Evolutionary conservation across 1,140 invertebrate genomes (phyloP).

Genomic region (Conus ventricosus): DNA sequence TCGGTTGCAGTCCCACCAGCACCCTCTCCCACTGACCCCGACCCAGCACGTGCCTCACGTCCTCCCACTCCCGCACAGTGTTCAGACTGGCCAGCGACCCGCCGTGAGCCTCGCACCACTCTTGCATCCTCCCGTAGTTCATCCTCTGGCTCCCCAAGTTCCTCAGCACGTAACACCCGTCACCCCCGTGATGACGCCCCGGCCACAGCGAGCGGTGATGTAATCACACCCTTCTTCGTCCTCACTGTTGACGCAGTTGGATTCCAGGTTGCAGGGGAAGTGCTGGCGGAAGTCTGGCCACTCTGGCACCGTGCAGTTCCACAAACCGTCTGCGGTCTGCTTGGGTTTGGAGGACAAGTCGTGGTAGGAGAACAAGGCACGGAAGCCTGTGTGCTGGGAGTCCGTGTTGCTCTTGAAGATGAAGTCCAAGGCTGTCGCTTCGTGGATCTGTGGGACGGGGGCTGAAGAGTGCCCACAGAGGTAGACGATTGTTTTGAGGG

Average conservation of each 20-base stretch:
- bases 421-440: not conserved
- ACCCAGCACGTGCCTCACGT: not conserved
- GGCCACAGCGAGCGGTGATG: not conserved
- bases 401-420: not conserved
- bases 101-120: not conserved
- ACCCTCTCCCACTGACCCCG: not conserved
- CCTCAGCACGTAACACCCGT: not conserved
- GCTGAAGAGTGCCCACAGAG: not conserved
- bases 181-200: not conserved
- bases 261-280: conserved; percentile 23
- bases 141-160: not conserved
- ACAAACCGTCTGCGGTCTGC: not conserved
- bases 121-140: not conserved
- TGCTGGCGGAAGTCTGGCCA: conserved; percentile 15
- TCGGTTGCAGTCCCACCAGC: not conserved
- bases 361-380: conserved; percentile 10
- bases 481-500: not conserved
- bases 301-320: conserved; percentile 31
- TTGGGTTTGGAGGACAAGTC: not conserved
- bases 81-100: conserved; percentile 2
- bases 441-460: not conserved
- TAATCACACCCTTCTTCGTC: conserved; percentile 10
- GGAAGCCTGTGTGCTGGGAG: not conserved
- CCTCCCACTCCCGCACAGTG: not conserved
- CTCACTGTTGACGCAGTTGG: conserved; percentile 12